A percentile compares a stretch with the other conserved stretches of the same genome.
phyloP scores from a whole-genome alignment of 2,797 vertebrate species.

The Dendrocincla fuliginosa region DNA sequence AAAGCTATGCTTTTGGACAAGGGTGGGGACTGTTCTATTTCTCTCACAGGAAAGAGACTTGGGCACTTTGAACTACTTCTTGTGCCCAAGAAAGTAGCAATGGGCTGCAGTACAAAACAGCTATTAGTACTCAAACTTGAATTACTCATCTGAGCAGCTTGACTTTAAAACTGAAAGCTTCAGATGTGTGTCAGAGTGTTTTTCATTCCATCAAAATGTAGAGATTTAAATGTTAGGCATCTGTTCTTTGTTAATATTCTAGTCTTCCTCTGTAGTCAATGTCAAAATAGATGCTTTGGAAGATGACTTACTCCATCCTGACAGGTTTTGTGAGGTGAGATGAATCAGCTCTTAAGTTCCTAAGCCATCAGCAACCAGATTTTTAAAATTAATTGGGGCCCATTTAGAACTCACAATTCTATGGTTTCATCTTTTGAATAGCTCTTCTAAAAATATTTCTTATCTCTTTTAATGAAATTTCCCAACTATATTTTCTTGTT shows the following conservation, averaged over 20 bases:
- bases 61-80: conserved; percentile 11
- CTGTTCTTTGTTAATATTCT: conserved; percentile 3
- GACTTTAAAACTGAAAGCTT: not conserved
- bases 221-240: not conserved
- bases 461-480: not conserved
- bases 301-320: not conserved
- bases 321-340: not conserved
- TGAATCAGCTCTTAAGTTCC: not conserved
- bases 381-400: not conserved
- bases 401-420: not conserved
- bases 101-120: conserved; percentile 17
- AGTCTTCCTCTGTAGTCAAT: not conserved
- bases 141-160: conserved; percentile 25
- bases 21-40: conserved; percentile 47
- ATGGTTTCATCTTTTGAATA: not conserved
- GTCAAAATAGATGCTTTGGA: not conserved
- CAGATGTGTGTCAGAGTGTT: conserved; percentile 19
- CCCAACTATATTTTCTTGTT: not conserved
- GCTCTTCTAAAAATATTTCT: not conserved
- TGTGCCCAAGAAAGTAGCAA: conserved; percentile 49
- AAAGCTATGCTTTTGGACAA: conserved; percentile 39
- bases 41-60: conserved; percentile 16
- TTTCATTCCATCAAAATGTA: conserved; percentile 1
- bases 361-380: not conserved
- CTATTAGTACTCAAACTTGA: conserved; percentile 24